These are phyloP conservation scores for Vandiemenella viatica DNA, from an alignment of 2,888 invertebrate species.

Conservation along the genomic window DNA sequence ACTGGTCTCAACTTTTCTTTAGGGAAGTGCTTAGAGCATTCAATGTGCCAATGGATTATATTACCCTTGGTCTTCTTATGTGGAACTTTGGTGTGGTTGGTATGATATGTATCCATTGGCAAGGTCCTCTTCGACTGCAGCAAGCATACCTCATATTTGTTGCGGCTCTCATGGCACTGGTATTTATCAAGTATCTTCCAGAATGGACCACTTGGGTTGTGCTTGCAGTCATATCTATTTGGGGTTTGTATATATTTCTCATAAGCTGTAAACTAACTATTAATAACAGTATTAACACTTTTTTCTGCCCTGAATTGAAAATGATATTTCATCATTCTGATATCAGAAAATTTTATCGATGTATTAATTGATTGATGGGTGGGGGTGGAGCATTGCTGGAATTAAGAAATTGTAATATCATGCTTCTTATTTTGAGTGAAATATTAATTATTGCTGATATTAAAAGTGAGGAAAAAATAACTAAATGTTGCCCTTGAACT, in stretches of 20 bases:
- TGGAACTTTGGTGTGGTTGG: constrained; percentile 98
- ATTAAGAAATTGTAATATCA: no score
- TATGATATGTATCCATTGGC: constrained; percentile 99
- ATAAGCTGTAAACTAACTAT: no score
- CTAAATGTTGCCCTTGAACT: no score
- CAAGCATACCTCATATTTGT: constrained; percentile 94
- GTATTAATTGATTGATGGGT: no score
- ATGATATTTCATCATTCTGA: no score
- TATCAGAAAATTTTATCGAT: no score
- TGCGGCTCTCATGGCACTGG: constrained; percentile 93
- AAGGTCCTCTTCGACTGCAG: constrained; percentile 85
- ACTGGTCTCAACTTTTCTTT: no score
- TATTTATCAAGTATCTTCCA: constrained; percentile 96
- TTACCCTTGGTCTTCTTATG: constrained; percentile 71
- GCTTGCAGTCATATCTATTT: constrained; percentile 88
- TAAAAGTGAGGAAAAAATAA: no score
- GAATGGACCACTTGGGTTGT: constrained; percentile 99
- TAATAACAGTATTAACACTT: background rate
- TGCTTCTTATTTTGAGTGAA: no score
- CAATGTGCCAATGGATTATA: constrained; percentile 91
- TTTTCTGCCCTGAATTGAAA: no score
- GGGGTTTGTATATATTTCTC: constrained; percentile 75
- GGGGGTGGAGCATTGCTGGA: no score
- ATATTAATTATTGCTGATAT: no score
- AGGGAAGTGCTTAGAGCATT: constrained; percentile 84